Conservation (phyloP, 1,140 invertebrate genomes). For the Cylas formicarius region DNA sequence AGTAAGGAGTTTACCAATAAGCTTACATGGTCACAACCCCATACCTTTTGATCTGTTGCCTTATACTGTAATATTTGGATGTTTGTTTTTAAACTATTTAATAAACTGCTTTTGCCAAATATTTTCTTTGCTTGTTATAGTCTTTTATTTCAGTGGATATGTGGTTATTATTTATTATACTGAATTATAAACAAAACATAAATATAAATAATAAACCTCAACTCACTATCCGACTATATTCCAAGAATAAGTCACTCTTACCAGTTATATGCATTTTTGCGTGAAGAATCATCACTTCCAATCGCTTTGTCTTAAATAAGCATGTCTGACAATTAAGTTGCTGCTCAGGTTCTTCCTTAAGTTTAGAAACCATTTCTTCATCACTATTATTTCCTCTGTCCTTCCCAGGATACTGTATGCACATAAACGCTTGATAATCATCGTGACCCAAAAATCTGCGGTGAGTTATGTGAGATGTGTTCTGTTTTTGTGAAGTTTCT, state of each 20-base stretch:
- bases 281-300: conserved; percentile 64
- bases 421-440: conserved; percentile 57
- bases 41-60: too few species aligned
- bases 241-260: conserved; percentile 2
- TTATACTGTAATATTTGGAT: too few species aligned
- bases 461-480: conserved; percentile 44
- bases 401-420: conserved; percentile 45
- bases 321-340: conserved; percentile 58
- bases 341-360: conserved; percentile 21
- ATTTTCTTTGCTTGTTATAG: too few species aligned
- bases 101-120: too few species aligned
- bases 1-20: too few species aligned
- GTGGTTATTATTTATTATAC: too few species aligned
- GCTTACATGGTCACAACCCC: too few species aligned
- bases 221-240: background rate
- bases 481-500: conserved; percentile 18
- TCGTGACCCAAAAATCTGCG: conserved; percentile 48
- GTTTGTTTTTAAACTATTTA: too few species aligned
- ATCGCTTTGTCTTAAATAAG: conserved; percentile 53
- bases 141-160: too few species aligned
- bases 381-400: conserved; percentile 23
- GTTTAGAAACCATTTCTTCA: conserved; percentile 19
- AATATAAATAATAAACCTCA: too few species aligned
- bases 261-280: conserved; percentile 51
- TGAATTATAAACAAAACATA: too few species aligned